These are phyloP conservation scores for Cyclargus thomasi DNA, from an alignment of 1,140 invertebrate species.

Conservation along the genomic window DNA sequence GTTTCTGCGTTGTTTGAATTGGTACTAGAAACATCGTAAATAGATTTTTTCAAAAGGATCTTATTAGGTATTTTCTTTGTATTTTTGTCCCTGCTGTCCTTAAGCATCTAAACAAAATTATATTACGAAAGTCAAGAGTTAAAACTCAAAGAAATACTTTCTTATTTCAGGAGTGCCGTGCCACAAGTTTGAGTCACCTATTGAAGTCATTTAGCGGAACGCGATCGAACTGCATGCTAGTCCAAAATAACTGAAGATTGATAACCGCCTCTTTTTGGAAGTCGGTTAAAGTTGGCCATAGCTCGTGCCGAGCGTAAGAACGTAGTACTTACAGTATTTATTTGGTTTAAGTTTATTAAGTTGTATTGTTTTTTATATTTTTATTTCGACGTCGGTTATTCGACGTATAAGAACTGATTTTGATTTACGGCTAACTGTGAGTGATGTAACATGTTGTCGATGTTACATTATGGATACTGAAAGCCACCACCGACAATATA, in stretches of 20 bases:
- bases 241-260: constrained; percentile 63
- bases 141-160: too few relatives aligned
- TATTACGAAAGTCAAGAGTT: background rate
- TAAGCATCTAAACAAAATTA: too few relatives aligned
- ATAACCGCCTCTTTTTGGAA: constrained; percentile 25
- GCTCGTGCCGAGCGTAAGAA: constrained; percentile 40
- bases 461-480: background rate
- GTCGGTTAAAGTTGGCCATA: constrained; percentile 46
- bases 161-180: background rate
- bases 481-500: background rate
- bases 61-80: too few relatives aligned
- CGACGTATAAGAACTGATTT: constrained; percentile 41
- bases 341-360: constrained; percentile 57
- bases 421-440: constrained; percentile 26
- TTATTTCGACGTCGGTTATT: constrained; percentile 36
- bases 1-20: too few relatives aligned
- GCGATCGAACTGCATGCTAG: constrained; percentile 71
- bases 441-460: background rate
- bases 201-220: constrained; percentile 31
- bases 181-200: constrained; percentile 5
- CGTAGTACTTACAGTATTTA: constrained; percentile 74
- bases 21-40: too few relatives aligned
- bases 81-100: too few relatives aligned
- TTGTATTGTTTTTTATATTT: constrained; percentile 40
- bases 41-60: too few relatives aligned